These are phyloP conservation scores for Sarcoramphus papa DNA, from an alignment of 2,797 vertebrate genomes.

Conservation along the genomic window DNA sequence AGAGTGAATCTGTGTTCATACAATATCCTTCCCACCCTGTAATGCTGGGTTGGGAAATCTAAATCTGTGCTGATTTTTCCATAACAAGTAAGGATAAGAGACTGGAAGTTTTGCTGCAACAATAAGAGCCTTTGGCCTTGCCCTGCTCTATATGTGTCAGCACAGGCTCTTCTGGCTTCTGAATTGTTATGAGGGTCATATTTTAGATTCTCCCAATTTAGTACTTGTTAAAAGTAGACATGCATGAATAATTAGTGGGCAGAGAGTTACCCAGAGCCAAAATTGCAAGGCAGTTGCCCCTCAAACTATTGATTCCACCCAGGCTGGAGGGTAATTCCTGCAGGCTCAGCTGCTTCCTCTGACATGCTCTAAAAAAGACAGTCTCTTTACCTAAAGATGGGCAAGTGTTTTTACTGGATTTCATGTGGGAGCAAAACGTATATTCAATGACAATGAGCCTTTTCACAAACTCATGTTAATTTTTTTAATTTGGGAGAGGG, in stretches of 20 bases:
- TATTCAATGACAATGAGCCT: neutral
- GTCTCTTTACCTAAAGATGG: neutral
- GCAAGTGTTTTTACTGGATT: neutral
- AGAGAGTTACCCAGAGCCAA: neutral
- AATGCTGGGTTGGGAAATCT: neutral
- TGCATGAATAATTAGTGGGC: neutral
- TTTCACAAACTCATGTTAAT: neutral
- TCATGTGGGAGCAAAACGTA: neutral
- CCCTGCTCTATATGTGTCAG: neutral
- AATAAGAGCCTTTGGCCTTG: neutral
- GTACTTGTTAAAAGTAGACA: neutral
- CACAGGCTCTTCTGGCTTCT: neutral
- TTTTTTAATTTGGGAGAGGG: neutral
- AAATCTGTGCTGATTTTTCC: neutral
- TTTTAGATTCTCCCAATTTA: neutral
- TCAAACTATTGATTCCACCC: accelerated
- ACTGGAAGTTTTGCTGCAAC: neutral
- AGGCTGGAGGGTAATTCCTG: neutral
- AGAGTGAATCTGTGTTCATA: neutral
- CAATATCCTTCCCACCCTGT: neutral
- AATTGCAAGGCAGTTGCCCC: neutral
- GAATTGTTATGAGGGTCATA: neutral
- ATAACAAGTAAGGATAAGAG: neutral
- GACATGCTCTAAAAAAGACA: neutral
- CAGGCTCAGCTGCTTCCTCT: neutral